A percentile compares a stretch with the other conserved stretches of the same genome.
phyloP scores from a whole-genome alignment of 2,888 invertebrate species.

The Nowickia ferox region DNA sequence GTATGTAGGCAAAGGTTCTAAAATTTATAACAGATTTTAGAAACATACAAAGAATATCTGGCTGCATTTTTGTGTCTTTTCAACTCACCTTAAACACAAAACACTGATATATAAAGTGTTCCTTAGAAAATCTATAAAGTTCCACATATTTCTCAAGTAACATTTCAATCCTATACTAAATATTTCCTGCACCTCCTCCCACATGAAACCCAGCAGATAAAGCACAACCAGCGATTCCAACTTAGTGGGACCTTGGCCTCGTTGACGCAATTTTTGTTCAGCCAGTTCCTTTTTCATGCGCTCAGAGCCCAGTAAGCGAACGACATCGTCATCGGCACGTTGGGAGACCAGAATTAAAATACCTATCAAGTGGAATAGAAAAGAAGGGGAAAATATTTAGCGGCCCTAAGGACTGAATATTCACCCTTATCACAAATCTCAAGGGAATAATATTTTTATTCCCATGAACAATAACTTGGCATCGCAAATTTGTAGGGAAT shows the following conservation, averaged over 20 bases:
- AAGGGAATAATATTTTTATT: too few relatives aligned
- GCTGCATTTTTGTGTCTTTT: neutral
- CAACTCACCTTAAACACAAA: constrained; percentile 85
- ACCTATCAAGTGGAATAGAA: constrained; percentile 83
- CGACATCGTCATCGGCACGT: constrained; percentile 90
- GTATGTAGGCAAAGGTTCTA: constrained; percentile 88
- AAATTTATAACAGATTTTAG: neutral
- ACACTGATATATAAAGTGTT: constrained; percentile 93
- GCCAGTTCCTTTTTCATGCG: constrained; percentile 86
- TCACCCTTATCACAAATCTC: too few relatives aligned
- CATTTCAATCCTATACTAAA: constrained; percentile 93
- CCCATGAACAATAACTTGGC: too few relatives aligned
- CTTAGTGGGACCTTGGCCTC: constrained; percentile 93
- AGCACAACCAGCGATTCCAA: constrained; percentile 92
- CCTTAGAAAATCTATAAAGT: constrained; percentile 96
- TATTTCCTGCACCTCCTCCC: constrained; percentile 96
- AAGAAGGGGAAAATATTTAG: neutral
- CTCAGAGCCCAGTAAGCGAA: constrained; percentile 89
- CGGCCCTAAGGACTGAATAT: too few relatives aligned
- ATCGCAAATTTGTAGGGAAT: too few relatives aligned
- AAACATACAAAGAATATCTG: neutral
- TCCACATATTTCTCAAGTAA: constrained; percentile 97
- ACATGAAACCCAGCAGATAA: constrained; percentile 94
- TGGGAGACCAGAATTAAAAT: constrained; percentile 96
- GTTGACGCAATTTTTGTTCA: constrained; percentile 87